These are phyloP conservation scores for Catagonus wagneri DNA, from an alignment of 2,113 vertebrate species.

Conservation along the genomic window DNA sequence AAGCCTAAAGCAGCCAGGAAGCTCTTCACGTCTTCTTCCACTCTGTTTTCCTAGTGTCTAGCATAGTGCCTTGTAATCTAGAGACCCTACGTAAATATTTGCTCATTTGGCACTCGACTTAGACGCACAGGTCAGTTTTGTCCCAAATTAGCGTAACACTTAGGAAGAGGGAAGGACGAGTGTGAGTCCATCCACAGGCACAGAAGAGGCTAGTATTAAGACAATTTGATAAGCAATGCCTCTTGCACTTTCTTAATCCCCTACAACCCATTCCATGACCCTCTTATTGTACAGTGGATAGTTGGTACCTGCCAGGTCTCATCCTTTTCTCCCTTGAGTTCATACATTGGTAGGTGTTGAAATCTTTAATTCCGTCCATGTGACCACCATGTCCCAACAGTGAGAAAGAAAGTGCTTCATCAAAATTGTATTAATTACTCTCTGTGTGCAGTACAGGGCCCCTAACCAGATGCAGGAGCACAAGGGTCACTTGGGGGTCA, in stretches of 20 bases:
- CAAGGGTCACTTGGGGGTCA: conserved; percentile 13
- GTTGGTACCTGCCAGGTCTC: background rate
- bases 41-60: background rate
- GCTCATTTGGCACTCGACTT: background rate
- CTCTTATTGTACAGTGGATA: background rate
- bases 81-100: background rate
- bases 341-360: background rate
- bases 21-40: background rate
- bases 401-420: conserved; percentile 51
- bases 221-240: background rate
- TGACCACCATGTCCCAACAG: background rate
- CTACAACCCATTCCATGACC: background rate
- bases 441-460: background rate
- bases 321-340: background rate
- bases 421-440: conserved; percentile 62
- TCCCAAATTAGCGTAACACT: background rate
- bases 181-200: background rate
- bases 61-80: background rate
- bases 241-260: background rate
- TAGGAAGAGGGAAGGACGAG: background rate
- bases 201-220: background rate
- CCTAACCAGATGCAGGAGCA: background rate
- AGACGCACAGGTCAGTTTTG: background rate
- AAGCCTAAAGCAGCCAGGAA: background rate
- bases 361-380: conserved; percentile 30